These are phyloP conservation scores for Listronotus bonariensis DNA, from an alignment of 1,140 invertebrate genomes.

Conservation along the genomic window DNA sequence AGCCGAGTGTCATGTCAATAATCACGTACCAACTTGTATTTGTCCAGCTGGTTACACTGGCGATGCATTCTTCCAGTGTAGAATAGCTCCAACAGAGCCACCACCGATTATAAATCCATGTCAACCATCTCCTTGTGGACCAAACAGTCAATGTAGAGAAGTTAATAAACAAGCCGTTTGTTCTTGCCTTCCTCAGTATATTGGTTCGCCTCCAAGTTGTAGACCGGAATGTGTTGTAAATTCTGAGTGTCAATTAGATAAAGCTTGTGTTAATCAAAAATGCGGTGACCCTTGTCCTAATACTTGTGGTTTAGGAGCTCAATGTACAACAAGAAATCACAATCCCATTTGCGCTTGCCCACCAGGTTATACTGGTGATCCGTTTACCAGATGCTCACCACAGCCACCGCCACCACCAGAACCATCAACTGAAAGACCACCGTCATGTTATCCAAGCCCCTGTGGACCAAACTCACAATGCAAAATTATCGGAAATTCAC, in stretches of 20 bases:
- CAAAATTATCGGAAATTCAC: slow-evolving; percentile 69
- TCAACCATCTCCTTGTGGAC: slow-evolving; percentile 67
- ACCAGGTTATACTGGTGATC: slow-evolving; percentile 74
- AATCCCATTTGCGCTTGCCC: slow-evolving; percentile 73
- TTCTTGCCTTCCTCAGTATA: slow-evolving; percentile 66
- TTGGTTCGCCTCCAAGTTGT: slow-evolving; percentile 64
- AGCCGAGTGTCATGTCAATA: slow-evolving; percentile 74
- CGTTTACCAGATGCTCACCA: slow-evolving; percentile 65
- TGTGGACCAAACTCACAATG: slow-evolving; percentile 84
- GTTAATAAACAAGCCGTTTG: slow-evolving; percentile 64
- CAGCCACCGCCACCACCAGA: slow-evolving; percentile 42
- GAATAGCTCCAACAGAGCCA: slow-evolving; percentile 56
- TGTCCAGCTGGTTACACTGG: slow-evolving; percentile 75
- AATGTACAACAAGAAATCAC: slow-evolving; percentile 64
- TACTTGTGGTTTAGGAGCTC: slow-evolving; percentile 65
- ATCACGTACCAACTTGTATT: slow-evolving; percentile 75
- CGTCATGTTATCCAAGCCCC: slow-evolving; percentile 76
- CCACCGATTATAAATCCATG: slow-evolving; percentile 61
- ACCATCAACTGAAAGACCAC: slow-evolving; percentile 63
- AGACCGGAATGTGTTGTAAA: slow-evolving; percentile 68
- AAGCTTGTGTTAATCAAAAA: slow-evolving; percentile 66
- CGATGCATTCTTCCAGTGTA: slow-evolving; percentile 80
- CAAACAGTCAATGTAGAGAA: slow-evolving; percentile 68
- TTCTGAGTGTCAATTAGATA: slow-evolving; percentile 65
- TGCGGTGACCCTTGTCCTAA: slow-evolving; percentile 68